These are phyloP conservation scores for Natator depressus DNA, from an alignment of 2,113 vertebrate species.

Conservation along the genomic window DNA sequence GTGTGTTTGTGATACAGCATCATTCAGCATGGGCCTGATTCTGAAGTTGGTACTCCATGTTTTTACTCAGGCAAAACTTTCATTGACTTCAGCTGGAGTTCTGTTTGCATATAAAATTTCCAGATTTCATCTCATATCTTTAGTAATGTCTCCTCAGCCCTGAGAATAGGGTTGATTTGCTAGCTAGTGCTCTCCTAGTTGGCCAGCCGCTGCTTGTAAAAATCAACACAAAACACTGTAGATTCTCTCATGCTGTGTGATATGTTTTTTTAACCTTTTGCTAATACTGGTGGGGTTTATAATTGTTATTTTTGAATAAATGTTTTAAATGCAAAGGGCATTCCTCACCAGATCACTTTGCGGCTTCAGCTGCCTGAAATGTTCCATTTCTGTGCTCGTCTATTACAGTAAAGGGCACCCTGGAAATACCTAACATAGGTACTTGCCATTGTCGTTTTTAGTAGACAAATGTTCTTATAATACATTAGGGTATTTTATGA, in stretches of 20 bases:
- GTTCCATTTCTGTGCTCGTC: accelerated
- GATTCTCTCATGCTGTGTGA: background rate
- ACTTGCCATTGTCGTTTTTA: background rate
- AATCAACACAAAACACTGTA: background rate
- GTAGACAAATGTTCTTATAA: background rate
- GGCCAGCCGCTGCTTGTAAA: background rate
- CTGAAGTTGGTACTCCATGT: background rate
- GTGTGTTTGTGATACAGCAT: background rate
- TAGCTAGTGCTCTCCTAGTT: background rate
- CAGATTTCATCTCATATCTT: background rate
- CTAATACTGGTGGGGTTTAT: background rate
- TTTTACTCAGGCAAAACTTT: background rate
- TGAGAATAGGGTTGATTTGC: background rate
- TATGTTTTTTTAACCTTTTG: background rate
- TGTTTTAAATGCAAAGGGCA: background rate
- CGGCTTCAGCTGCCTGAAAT: background rate
- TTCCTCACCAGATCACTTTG: background rate
- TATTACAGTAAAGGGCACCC: background rate
- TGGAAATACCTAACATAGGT: background rate
- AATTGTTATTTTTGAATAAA: background rate
- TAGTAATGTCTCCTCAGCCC: background rate
- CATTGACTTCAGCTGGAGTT: background rate
- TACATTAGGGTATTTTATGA: background rate
- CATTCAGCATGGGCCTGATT: background rate
- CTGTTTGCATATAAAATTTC: background rate